A percentile compares a stretch with the other conserved stretches of the same genome.
Evolutionary conservation across 2,113 vertebrate species (phyloP).

Genomic region (Axis porcinus): DNA sequence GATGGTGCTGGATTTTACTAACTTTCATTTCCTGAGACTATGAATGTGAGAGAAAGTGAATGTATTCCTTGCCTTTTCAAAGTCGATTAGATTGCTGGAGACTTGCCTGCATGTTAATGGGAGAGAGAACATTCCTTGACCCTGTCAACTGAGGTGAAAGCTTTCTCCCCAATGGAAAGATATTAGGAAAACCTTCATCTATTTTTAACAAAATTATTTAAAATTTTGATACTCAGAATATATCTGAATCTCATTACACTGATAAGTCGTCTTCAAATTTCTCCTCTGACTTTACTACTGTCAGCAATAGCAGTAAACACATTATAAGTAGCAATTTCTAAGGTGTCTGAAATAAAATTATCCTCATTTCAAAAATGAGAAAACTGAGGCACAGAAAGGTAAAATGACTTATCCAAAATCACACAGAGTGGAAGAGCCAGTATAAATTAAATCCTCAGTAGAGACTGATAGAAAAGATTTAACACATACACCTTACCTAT

Average conservation of each 20-base stretch:
- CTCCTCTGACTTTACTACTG: slow-evolving; percentile 15
- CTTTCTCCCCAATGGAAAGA: background rate
- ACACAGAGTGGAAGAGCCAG: background rate
- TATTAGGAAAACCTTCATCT: slow-evolving; percentile 14
- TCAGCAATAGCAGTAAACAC: background rate
- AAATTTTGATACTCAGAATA: background rate
- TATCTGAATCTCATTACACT: slow-evolving; percentile 13
- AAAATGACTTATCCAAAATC: background rate
- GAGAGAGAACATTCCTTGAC: background rate
- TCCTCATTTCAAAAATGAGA: background rate
- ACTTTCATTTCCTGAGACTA: background rate
- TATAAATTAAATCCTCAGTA: background rate
- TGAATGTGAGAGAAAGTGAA: slow-evolving; percentile 39
- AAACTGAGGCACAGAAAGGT: background rate
- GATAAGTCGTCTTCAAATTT: background rate
- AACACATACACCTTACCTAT: background rate
- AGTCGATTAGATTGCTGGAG: slow-evolving; percentile 44
- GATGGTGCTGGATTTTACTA: background rate
- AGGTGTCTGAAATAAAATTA: background rate
- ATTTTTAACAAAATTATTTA: background rate
- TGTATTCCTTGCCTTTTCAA: slow-evolving; percentile 21
- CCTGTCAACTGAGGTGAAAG: background rate
- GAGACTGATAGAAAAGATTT: background rate
- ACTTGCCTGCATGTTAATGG: background rate
- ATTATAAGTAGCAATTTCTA: slow-evolving; percentile 30